phyloP scores from a whole-genome alignment of 2,113 vertebrate species.

The Galbula dea region DNA sequence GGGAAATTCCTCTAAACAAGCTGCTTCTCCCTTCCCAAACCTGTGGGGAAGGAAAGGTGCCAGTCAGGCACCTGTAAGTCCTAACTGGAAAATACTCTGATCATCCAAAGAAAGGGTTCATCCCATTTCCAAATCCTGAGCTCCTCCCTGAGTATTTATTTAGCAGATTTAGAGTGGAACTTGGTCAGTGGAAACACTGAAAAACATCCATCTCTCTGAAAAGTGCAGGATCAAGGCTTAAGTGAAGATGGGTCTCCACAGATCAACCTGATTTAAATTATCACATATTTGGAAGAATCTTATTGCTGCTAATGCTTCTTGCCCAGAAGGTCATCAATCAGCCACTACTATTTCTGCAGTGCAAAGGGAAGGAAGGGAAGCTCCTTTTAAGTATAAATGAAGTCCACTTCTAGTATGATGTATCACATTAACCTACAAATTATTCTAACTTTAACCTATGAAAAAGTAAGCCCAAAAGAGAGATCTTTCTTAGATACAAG shows the following conservation, averaged over 20 bases:
- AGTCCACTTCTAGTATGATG: neutral
- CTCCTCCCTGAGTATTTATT: neutral
- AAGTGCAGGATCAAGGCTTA: neutral
- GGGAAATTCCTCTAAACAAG: neutral
- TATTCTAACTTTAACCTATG: neutral
- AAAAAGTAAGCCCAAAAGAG: neutral
- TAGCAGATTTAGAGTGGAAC: neutral
- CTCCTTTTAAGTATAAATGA: neutral
- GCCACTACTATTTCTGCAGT: neutral
- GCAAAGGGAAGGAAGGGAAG: neutral
- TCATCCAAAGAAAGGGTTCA: neutral
- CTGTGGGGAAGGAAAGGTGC: neutral
- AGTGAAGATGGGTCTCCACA: neutral
- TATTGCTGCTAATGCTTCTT: neutral
- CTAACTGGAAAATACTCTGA: neutral
- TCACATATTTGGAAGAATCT: neutral
- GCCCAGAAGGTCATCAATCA: neutral
- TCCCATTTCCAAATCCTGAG: neutral
- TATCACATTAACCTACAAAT: neutral
- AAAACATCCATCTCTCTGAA: neutral
- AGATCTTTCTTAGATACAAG: neutral
- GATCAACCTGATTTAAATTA: neutral
- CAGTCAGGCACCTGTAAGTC: neutral
- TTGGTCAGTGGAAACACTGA: neutral
- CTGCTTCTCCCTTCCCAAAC: neutral